phyloP scores from a whole-genome alignment of 2,888 invertebrate species.

The Quadroppia sp. region DNA sequence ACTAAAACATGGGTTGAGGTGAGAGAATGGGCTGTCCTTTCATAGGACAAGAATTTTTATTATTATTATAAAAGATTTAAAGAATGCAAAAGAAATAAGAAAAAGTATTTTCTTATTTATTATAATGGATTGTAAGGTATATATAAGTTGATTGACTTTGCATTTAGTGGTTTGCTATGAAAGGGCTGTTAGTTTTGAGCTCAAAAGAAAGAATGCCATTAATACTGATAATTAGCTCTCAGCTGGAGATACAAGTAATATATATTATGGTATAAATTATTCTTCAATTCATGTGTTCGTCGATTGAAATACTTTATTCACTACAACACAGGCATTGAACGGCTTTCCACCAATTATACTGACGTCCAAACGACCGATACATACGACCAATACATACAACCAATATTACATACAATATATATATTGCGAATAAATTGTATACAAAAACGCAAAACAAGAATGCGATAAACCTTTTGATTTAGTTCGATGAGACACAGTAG shows the following conservation, averaged over 20 bases:
- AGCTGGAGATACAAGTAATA: constrained; percentile 22
- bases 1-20: constrained; percentile 20
- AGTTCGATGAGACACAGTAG: too few species aligned
- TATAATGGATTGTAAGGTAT: neutral
- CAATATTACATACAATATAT: too few species aligned
- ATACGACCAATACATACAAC: neutral
- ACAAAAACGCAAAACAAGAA: too few species aligned
- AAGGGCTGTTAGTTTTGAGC: neutral
- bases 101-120: neutral
- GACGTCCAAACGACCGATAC: neutral
- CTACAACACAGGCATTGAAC: neutral
- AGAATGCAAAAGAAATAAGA: neutral
- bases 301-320: constrained; percentile 13
- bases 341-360: constrained; percentile 20
- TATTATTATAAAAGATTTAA: too few species aligned
- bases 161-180: neutral
- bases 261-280: constrained; percentile 28
- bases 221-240: constrained; percentile 36
- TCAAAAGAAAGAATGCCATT: constrained; percentile 11
- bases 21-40: constrained; percentile 4
- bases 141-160: constrained; percentile 30
- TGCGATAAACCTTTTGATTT: too few species aligned
- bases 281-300: neutral
- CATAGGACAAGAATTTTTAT: neutral
- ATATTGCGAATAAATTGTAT: too few species aligned